Percentiles rank a stretch among this genome's conserved stretches.
Conservation (phyloP, 2,888 invertebrate species). For the Carterocephalus palaemon region DNA sequence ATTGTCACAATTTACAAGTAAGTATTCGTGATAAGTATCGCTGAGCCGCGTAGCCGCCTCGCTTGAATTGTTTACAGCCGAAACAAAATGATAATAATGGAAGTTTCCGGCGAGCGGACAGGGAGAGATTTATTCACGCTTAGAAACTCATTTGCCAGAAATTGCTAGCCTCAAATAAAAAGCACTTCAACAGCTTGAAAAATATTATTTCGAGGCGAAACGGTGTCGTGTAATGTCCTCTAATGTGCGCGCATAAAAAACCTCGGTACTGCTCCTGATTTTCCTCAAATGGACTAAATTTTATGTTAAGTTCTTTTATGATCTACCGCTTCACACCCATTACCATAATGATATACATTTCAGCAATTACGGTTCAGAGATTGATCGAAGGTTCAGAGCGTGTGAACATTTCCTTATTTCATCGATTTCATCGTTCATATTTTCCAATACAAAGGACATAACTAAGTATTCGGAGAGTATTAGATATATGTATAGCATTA, state of each 20-base stretch:
- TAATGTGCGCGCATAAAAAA: slow-evolving; percentile 64
- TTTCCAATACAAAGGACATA: too few species aligned
- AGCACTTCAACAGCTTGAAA: slow-evolving; percentile 68
- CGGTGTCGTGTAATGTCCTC: slow-evolving; percentile 53
- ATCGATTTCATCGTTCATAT: too few species aligned
- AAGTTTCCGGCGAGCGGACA: slow-evolving; percentile 42
- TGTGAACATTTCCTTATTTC: too few species aligned
- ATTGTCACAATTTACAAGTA: slow-evolving; percentile 19
- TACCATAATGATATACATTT: slow-evolving; percentile 16
- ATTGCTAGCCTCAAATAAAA: slow-evolving; percentile 55
- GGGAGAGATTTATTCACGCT: slow-evolving; percentile 66
- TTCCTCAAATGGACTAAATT: slow-evolving; percentile 56
- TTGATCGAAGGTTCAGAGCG: too few species aligned
- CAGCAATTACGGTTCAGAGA: slow-evolving; percentile 1
- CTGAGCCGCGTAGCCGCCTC: slow-evolving; percentile 2
- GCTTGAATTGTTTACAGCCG: slow-evolving; percentile 21
- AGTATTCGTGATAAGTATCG: slow-evolving; percentile 20
- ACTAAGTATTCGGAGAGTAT: too few species aligned
- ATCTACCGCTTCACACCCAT: slow-evolving; percentile 32
- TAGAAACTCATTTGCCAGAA: slow-evolving; percentile 68
- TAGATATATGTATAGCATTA: too few species aligned
- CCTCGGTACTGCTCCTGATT: slow-evolving; percentile 45
- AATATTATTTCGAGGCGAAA: slow-evolving; percentile 56
- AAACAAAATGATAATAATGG: slow-evolving; percentile 48
- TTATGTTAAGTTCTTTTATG: slow-evolving; percentile 63